Evolutionary conservation across 2,797 vertebrate species (phyloP).

Genomic region (Hapalemur alaotrensis): DNA sequence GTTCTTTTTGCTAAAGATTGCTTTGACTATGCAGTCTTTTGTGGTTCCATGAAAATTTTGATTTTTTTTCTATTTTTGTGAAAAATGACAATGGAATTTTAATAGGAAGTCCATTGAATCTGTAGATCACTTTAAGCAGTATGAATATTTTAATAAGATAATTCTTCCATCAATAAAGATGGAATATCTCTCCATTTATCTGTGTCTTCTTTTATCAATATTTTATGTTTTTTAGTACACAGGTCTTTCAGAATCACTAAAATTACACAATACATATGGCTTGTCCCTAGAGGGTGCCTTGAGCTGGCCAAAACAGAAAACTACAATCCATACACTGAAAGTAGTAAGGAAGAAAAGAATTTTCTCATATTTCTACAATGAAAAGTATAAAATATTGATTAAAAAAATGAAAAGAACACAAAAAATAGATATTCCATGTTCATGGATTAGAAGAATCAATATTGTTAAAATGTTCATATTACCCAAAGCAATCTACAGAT

Average conservation of each 20-base stretch:
- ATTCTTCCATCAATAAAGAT: neutral
- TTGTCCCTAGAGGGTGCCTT: neutral
- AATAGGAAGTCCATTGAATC: neutral
- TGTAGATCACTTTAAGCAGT: neutral
- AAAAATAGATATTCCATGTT: neutral
- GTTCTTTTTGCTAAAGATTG: neutral
- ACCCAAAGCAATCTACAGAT: neutral
- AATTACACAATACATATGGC: neutral
- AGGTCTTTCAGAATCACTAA: neutral
- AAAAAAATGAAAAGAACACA: neutral
- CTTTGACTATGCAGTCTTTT: no score
- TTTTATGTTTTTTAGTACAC: neutral
- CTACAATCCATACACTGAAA: neutral
- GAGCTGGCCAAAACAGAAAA: neutral
- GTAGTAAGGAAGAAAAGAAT: neutral
- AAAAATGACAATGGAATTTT: neutral
- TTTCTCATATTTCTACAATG: neutral
- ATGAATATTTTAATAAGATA: neutral
- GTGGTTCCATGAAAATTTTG: neutral
- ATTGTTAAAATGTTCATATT: neutral
- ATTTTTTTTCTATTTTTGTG: neutral
- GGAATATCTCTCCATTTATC: neutral
- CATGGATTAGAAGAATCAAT: neutral
- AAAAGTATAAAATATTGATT: neutral
- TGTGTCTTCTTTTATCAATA: neutral